Conservation (phyloP, 2,888 invertebrate genomes). For the Hirtodrosophila cameraria region DNA sequence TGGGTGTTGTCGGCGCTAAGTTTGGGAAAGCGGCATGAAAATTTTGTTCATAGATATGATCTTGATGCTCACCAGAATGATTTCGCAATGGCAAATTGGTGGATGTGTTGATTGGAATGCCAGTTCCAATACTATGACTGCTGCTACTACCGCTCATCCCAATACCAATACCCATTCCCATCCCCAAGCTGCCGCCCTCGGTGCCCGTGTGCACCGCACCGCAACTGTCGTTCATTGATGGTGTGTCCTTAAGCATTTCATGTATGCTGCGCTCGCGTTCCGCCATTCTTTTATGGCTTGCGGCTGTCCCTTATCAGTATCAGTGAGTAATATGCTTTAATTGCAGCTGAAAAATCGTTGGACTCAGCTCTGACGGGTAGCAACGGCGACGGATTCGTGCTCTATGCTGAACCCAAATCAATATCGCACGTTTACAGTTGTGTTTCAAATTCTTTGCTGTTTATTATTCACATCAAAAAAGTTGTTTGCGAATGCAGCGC, state of each 20-base stretch:
- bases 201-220: constrained; percentile 90
- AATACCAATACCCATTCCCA: constrained; percentile 32
- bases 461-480: background rate
- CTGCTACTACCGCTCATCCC: constrained; percentile 55
- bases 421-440: constrained; percentile 2
- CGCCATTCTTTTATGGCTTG: constrained; percentile 47
- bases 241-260: constrained; percentile 93
- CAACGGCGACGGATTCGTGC: constrained; percentile 1
- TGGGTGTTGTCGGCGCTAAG: constrained; percentile 85
- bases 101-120: constrained; percentile 87
- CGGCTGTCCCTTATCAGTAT: too few species aligned
- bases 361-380: constrained; percentile 22
- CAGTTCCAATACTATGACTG: constrained; percentile 54
- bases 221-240: constrained; percentile 90
- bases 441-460: constrained; percentile 1
- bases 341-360: constrained; percentile 47
- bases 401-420: background rate
- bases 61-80: constrained; percentile 85
- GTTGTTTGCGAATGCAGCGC: constrained; percentile 5
- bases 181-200: constrained; percentile 83
- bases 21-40: constrained; percentile 26
- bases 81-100: constrained; percentile 90
- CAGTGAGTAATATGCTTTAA: constrained; percentile 21
- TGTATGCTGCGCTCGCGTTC: constrained; percentile 87
- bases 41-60: background rate